Evolutionary conservation across 92 coral and sea anemone species (phyloP), one percentile per base, ranked within the genome.

Genomic region (Epizoanthus ramosus): DNA sequence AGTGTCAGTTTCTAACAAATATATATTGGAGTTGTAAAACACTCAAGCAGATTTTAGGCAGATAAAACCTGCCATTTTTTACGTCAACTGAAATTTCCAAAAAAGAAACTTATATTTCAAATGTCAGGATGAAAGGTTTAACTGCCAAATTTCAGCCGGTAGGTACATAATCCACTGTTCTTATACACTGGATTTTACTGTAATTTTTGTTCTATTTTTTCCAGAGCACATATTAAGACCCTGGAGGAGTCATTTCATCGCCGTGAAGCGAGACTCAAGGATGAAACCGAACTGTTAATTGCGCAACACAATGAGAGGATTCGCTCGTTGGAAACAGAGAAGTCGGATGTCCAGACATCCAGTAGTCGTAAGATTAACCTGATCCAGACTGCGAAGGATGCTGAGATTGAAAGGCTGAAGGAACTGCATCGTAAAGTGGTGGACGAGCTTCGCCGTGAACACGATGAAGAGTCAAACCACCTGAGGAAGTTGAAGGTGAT

Each of bases 171-270:
- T 2, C 31, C 31, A 28, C 31, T 28, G 43, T 6, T 37, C 2
- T 37, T 37, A 37, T 1, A 37, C 43, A 37, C 43, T 3, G 6
- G 1, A 1, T 37, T 37, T 37, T 37, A 37, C 43, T 37, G 2
- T 37, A 3, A 37, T 37, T 37, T 37, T 5, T 37, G 43, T 37
- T 37, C 43, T 67, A 23, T 8, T 31, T 37, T 63, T 79, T 60
- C 57, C 57, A 97, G 99, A 52, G 89, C 89, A 6, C 99, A 95
- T 68, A 87, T 97, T 52, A 89, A 97, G 75, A 88, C 98, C 23
- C 33, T 94, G 53, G 99, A 97, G 71, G 99, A 94, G 33, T 94
- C 98, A 53, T 97, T 87, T 87, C 93, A 88, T 54, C 98, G 98
- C 16, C 98, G 99, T 10, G 98, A 97, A 84, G 87, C 88, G 19